phyloP scores from a whole-genome alignment of 2,888 invertebrate species.

The Clunio marinus region DNA sequence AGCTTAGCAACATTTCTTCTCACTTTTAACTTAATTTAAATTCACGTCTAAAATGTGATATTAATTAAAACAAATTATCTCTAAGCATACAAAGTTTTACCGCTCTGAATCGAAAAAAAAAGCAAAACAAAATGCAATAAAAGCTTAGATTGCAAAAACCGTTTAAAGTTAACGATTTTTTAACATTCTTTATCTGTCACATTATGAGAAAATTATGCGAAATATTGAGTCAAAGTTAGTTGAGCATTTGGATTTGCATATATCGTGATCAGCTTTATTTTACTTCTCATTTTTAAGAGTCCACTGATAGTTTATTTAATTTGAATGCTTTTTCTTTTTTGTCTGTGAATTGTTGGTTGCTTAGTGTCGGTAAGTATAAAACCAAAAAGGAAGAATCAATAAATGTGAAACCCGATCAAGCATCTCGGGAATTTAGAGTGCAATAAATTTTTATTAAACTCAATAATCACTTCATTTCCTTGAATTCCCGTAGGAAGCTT shows the following conservation, averaged over 20 bases:
- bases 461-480: slow-evolving; percentile 22
- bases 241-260: not conserved
- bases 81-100: not conserved
- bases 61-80: slow-evolving; percentile 2
- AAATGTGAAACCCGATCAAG: too few species aligned
- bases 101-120: not conserved
- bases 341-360: too few species aligned
- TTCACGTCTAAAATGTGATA: too few species aligned
- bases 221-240: not conserved
- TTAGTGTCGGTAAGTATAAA: too few species aligned
- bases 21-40: too few species aligned
- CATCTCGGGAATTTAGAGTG: not conserved
- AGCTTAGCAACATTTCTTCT: not conserved
- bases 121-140: not conserved
- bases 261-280: too few species aligned
- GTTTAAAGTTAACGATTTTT: not conserved
- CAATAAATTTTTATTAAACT: slow-evolving; percentile 13
- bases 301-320: not conserved
- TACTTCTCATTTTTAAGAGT: not conserved
- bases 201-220: not conserved
- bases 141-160: not conserved
- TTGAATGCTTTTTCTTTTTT: not conserved
- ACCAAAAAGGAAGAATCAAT: not conserved
- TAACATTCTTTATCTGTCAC: not conserved
- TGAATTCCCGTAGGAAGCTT: not conserved